Evolutionary conservation across 2,113 vertebrate species (phyloP).

Genomic region (Oxygymnocypris stewartii): DNA sequence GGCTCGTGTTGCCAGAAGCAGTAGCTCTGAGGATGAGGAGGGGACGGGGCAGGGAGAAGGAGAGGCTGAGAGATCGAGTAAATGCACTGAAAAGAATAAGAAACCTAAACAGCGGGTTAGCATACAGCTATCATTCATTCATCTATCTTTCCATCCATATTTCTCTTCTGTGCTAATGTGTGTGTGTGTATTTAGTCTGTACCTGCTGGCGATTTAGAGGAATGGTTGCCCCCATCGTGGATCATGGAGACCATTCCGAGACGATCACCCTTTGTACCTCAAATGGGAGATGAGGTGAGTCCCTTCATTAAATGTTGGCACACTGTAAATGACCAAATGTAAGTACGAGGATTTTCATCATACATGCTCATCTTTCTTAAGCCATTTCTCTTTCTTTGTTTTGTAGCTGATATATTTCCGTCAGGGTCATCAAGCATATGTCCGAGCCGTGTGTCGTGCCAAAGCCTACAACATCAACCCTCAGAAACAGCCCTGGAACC

Average conservation of each 20-base stretch:
- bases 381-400: slow-evolving; percentile 41
- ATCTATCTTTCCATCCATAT: not conserved
- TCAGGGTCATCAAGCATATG: slow-evolving; percentile 97
- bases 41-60: slow-evolving; percentile 72
- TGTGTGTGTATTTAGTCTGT: slow-evolving; percentile 61
- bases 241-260: slow-evolving; percentile 91
- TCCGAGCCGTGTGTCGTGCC: slow-evolving; percentile 91
- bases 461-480: slow-evolving; percentile 94
- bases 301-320: not conserved
- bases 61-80: slow-evolving; percentile 61
- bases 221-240: slow-evolving; percentile 92
- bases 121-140: not conserved
- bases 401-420: slow-evolving; percentile 93
- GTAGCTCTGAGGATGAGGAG: slow-evolving; percentile 92
- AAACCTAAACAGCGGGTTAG: slow-evolving; percentile 88
- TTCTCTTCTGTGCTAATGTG: not conserved
- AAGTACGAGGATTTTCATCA: not conserved
- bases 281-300: slow-evolving; percentile 97
- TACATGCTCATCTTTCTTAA: not conserved
- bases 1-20: slow-evolving; percentile 81
- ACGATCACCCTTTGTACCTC: slow-evolving; percentile 93
- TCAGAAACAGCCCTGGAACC: slow-evolving; percentile 98
- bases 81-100: slow-evolving; percentile 78
- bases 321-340: not conserved
- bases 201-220: slow-evolving; percentile 84